Percentiles rank a stretch among this genome's conserved stretches.
Conservation (phyloP, 2,888 invertebrate species). For the Tribolium freemani region DNA sequence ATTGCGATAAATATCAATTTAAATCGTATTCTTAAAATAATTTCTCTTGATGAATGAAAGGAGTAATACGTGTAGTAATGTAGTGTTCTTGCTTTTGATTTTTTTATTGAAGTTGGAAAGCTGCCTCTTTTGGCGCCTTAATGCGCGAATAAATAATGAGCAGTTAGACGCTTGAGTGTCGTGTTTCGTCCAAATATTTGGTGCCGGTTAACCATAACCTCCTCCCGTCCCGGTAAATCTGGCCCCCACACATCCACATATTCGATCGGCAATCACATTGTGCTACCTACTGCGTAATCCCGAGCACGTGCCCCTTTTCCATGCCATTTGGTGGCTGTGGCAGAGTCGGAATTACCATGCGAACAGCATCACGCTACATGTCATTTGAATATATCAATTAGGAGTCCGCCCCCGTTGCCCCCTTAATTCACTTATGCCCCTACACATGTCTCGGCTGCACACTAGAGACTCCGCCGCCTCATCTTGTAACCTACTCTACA, state of each 20-base stretch:
- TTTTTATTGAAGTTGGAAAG: too few relatives aligned
- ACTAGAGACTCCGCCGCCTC: neutral
- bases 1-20: too few relatives aligned
- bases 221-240: neutral
- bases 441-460: constrained; percentile 41
- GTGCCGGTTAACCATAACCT: constrained; percentile 18
- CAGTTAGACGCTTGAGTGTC: neutral
- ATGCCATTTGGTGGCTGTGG: constrained; percentile 45
- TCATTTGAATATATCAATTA: constrained; percentile 59
- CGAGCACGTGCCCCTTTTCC: constrained; percentile 47
- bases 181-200: constrained; percentile 4
- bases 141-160: too few relatives aligned
- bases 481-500: constrained; percentile 25
- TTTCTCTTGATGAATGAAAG: too few relatives aligned
- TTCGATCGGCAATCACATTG: constrained; percentile 42
- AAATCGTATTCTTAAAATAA: too few relatives aligned
- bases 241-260: neutral
- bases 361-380: constrained; percentile 51
- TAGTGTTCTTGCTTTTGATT: too few relatives aligned
- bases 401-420: constrained; percentile 34
- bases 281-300: constrained; percentile 46
- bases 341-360: constrained; percentile 51
- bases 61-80: too few relatives aligned
- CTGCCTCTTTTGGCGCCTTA: too few relatives aligned
- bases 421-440: constrained; percentile 43